Conservation (phyloP, 92 coral and sea anemone species). For the Heliopora coerulea region DNA sequence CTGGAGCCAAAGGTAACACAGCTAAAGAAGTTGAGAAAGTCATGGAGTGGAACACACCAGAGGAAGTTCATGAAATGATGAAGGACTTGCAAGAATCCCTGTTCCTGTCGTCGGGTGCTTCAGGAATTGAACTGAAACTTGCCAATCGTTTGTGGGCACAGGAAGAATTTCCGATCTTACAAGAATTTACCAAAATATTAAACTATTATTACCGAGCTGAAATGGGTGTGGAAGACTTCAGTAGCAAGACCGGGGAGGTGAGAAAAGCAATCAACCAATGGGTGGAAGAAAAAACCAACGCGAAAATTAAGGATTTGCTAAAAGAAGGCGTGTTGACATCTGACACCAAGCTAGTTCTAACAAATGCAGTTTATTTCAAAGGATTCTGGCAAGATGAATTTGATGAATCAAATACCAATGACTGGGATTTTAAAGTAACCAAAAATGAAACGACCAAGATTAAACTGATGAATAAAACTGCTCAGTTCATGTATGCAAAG, state of each 20-base stretch:
- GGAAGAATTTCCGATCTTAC: conserved; percentile 47
- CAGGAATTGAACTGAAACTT: conserved; percentile 57
- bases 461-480: conserved; percentile 72
- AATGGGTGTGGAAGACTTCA: conserved; percentile 69
- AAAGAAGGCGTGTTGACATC: conserved; percentile 53
- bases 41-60: conserved; percentile 60
- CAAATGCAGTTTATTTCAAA: conserved; percentile 87
- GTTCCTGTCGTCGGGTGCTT: conserved; percentile 40
- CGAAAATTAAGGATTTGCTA: conserved; percentile 71
- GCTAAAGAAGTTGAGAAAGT: conserved; percentile 70
- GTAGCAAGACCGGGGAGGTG: conserved; percentile 52
- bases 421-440: conserved; percentile 55
- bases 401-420: conserved; percentile 54
- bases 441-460: conserved; percentile 53
- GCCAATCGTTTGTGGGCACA: conserved; percentile 91
- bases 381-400: conserved; percentile 79
- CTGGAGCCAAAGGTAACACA: conserved; percentile 72
- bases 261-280: conserved; percentile 76
- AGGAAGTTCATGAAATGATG: conserved; percentile 63
- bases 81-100: conserved; percentile 73
- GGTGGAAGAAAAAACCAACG: conserved; percentile 77
- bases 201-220: conserved; percentile 59
- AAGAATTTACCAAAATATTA: conserved; percentile 53
- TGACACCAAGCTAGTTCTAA: conserved; percentile 60
- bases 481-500: conserved; percentile 49